Percentiles rank a stretch among this genome's conserved stretches.
phyloP scores from a whole-genome alignment of 2,797 vertebrate species.

The Sebastes vulpes region DNA sequence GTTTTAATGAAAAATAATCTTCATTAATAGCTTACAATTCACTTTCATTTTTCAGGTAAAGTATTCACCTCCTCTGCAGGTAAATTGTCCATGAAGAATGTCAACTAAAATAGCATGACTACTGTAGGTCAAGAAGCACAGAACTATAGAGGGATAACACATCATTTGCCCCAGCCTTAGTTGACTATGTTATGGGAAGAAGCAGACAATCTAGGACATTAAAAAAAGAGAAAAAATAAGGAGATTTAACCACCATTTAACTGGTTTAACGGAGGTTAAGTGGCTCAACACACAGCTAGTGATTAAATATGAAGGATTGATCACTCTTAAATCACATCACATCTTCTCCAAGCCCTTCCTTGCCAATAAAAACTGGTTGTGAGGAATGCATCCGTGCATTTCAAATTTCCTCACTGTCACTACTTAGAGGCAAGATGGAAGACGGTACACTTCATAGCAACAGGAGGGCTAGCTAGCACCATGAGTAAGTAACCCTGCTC shows the following conservation, averaged over 20 bases:
- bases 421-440: background rate
- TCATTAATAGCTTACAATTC: background rate
- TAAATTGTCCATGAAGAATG: background rate
- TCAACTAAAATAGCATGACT: background rate
- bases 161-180: background rate
- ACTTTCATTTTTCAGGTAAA: background rate
- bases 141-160: background rate
- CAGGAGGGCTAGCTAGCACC: background rate
- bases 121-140: background rate
- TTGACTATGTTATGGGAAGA: background rate
- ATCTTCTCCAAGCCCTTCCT: background rate
- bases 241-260: background rate
- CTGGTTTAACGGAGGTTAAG: background rate
- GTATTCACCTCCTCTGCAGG: background rate
- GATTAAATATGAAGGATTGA: background rate
- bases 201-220: background rate
- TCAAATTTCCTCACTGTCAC: background rate
- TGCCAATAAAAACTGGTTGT: background rate
- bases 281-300: constrained; percentile 15
- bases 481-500: background rate
- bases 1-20: background rate
- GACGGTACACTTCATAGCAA: background rate
- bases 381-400: background rate
- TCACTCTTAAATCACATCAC: background rate
- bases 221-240: background rate